Conservation (phyloP, 2,797 vertebrate genomes). For the Acanthurus leucopareius region DNA sequence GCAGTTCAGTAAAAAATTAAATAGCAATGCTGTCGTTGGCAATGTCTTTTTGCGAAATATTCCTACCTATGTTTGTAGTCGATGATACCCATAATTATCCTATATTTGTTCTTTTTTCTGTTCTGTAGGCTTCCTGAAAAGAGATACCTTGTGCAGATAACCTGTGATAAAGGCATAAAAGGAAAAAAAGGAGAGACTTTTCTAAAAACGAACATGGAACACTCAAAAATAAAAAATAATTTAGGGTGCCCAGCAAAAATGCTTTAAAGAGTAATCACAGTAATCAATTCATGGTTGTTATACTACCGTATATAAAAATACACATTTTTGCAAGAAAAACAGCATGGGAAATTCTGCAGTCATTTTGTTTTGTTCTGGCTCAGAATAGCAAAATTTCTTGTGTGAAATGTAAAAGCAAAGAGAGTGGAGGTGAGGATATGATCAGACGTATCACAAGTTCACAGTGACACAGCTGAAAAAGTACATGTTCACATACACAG, state of each 20-base stretch:
- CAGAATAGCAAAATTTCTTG: constrained; percentile 23
- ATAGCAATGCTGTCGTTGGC: too few relatives aligned
- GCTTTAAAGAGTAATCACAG: not conserved
- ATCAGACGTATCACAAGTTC: constrained; percentile 37
- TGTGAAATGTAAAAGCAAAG: constrained; percentile 36
- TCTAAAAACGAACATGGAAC: not conserved
- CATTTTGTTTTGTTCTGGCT: not conserved
- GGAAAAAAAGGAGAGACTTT: not conserved
- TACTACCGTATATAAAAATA: too few relatives aligned
- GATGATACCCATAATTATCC: not conserved
- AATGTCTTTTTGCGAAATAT: too few relatives aligned
- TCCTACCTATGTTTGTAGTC: too few relatives aligned
- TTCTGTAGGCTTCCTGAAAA: too few relatives aligned
- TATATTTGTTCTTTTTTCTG: too few relatives aligned
- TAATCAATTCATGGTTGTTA: too few relatives aligned
- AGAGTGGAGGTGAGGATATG: constrained; percentile 16
- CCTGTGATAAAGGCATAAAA: not conserved
- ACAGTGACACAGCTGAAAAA: constrained; percentile 27
- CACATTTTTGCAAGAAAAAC: too few relatives aligned
- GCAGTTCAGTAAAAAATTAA: too few relatives aligned
- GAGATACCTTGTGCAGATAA: not conserved
- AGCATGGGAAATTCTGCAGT: too few relatives aligned
- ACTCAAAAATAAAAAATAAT: not conserved
- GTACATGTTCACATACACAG: constrained; percentile 2
- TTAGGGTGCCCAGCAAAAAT: not conserved